phyloP scores from a whole-genome alignment of 1,140 invertebrate species.

The Scaptodrosophila lebanonensis region DNA sequence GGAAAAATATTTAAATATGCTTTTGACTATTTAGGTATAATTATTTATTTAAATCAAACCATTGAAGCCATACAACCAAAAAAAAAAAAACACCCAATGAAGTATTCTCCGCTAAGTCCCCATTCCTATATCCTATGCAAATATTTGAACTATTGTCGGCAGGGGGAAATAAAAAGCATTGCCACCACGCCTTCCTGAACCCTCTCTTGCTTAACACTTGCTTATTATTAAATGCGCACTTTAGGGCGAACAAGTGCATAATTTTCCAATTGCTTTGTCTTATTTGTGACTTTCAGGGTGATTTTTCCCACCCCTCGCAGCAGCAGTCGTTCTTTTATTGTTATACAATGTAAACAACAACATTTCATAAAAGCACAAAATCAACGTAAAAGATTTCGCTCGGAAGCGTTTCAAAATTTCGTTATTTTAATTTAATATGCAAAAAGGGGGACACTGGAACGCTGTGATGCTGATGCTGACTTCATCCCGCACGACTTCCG shows the following conservation, averaged over 20 bases:
- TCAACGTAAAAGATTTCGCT: constrained; percentile 26
- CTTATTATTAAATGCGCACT: constrained; percentile 69
- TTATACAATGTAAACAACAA: constrained; percentile 66
- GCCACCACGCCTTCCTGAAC: constrained; percentile 32
- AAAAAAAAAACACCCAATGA: too few relatives aligned
- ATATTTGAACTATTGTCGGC: constrained; percentile 24
- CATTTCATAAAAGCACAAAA: constrained; percentile 13
- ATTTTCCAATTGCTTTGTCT: constrained; percentile 76
- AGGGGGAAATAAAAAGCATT: constrained; percentile 2
- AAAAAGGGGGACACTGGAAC: constrained; percentile 34
- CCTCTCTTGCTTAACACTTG: constrained; percentile 43
- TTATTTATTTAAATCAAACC: too few relatives aligned
- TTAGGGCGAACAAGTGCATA: constrained; percentile 70
- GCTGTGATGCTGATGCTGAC: too few relatives aligned
- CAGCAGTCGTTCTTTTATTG: constrained; percentile 39
- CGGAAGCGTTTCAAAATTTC: constrained; percentile 64
- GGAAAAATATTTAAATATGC: too few relatives aligned
- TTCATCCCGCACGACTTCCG: too few relatives aligned
- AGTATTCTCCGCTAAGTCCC: constrained; percentile 24
- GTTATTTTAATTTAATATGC: constrained; percentile 75
- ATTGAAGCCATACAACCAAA: too few relatives aligned
- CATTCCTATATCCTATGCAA: constrained; percentile 41
- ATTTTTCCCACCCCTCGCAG: constrained; percentile 9
- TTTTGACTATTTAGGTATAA: too few relatives aligned
- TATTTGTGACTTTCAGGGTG: constrained; percentile 42